These are phyloP conservation scores for Karalla daura DNA, from an alignment of 2,797 vertebrate species.

Conservation along the genomic window DNA sequence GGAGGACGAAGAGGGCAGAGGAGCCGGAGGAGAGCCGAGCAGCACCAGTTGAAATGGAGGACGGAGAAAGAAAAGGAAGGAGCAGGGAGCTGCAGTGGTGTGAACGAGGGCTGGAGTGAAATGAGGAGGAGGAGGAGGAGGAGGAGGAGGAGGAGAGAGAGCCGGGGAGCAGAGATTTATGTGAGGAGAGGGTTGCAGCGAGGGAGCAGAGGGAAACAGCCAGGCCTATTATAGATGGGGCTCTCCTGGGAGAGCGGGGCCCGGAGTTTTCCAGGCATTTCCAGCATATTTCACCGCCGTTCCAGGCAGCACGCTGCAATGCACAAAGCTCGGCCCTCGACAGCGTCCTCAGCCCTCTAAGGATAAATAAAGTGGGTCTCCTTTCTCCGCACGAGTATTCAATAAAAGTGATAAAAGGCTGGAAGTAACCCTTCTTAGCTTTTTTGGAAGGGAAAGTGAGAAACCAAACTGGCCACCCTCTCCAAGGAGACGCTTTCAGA, in stretches of 20 bases:
- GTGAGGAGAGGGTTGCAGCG: slow-evolving; percentile 60
- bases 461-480: slow-evolving; percentile 58
- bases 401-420: slow-evolving; percentile 72
- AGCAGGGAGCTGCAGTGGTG: slow-evolving; percentile 16
- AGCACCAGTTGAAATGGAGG: background rate
- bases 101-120: slow-evolving; percentile 28
- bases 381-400: slow-evolving; percentile 60
- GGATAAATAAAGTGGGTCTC: slow-evolving; percentile 68
- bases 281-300: slow-evolving; percentile 61
- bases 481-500: slow-evolving; percentile 68
- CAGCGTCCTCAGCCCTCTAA: slow-evolving; percentile 54
- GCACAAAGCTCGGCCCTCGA: slow-evolving; percentile 58
- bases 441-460: slow-evolving; percentile 44
- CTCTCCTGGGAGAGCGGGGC: slow-evolving; percentile 68
- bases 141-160: slow-evolving; percentile 48
- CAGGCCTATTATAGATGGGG: slow-evolving; percentile 70
- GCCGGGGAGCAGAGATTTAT: slow-evolving; percentile 70
- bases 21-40: background rate
- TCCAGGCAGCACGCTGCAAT: slow-evolving; percentile 55
- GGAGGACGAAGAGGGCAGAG: background rate
- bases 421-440: slow-evolving; percentile 58
- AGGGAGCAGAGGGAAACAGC: slow-evolving; percentile 65
- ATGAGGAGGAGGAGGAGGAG: slow-evolving; percentile 39
- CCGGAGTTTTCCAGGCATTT: slow-evolving; percentile 69
- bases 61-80: background rate